These are phyloP conservation scores for Sinocyclocheilus rhinocerous DNA, from an alignment of 2,113 vertebrate genomes.

Conservation along the genomic window DNA sequence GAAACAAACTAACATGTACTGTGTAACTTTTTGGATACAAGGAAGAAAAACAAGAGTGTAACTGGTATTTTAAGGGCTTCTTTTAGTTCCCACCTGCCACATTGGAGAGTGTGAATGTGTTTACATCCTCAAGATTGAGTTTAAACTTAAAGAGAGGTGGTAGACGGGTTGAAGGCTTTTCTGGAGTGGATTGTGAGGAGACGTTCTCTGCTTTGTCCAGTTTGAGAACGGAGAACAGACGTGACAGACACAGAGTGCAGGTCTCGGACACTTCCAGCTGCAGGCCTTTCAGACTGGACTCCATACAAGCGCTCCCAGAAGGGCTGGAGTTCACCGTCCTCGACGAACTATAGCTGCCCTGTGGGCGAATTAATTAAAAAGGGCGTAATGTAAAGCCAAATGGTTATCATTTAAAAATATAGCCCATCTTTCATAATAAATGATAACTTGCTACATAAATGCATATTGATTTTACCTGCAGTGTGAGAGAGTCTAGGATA, in stretches of 20 bases:
- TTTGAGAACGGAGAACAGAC: conserved; percentile 80
- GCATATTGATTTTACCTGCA: conserved; percentile 78
- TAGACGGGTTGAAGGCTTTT: conserved; percentile 1
- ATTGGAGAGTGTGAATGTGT: conserved; percentile 88
- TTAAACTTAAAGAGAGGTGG: conserved; percentile 87
- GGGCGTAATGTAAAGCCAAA: background rate
- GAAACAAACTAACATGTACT: background rate
- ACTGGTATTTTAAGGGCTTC: background rate
- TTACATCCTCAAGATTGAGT: conserved; percentile 87
- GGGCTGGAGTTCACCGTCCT: conserved; percentile 73
- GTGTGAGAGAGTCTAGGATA: conserved; percentile 86
- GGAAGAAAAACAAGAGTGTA: background rate
- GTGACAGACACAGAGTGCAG: conserved; percentile 88
- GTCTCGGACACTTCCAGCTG: conserved; percentile 92
- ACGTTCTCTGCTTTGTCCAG: background rate
- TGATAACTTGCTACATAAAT: background rate
- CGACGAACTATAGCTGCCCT: conserved; percentile 90
- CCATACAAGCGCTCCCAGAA: conserved; percentile 79
- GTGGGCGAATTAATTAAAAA: conserved; percentile 21
- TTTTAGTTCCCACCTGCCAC: conserved; percentile 80
- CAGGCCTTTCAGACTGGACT: conserved; percentile 87
- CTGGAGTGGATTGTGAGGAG: conserved; percentile 51
- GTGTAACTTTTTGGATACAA: background rate
- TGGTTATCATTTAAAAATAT: background rate
- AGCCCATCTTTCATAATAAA: background rate